These are phyloP conservation scores for Petrophora chlorosata DNA, from an alignment of 2,888 invertebrate genomes.

Conservation along the genomic window DNA sequence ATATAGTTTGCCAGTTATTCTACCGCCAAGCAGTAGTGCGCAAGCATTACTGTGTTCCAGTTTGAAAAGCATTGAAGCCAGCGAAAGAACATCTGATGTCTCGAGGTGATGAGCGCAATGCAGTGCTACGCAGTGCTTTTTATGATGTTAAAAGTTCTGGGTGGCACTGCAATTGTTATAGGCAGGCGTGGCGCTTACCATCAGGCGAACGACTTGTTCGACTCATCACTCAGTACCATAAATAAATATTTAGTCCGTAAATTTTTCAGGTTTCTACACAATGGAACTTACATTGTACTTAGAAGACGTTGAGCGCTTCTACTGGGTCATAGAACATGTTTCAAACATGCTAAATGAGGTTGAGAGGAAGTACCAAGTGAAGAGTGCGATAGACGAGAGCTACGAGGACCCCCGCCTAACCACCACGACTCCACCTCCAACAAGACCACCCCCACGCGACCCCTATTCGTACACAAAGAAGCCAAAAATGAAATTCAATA, in stretches of 20 bases:
- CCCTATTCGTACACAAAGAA: too few species aligned
- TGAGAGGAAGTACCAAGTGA: slow-evolving; percentile 34
- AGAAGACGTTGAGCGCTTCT: neutral
- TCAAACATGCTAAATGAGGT: slow-evolving; percentile 51
- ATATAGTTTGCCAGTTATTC: too few species aligned
- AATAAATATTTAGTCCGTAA: too few species aligned
- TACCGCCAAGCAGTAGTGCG: too few species aligned
- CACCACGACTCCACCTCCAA: neutral
- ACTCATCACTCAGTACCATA: too few species aligned
- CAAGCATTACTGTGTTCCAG: too few species aligned
- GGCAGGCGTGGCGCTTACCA: too few species aligned
- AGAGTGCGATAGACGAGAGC: neutral
- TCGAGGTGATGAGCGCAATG: neutral
- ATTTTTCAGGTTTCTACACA: neutral
- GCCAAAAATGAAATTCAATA: too few species aligned
- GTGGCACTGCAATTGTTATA: too few species aligned
- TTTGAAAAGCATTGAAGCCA: too few species aligned
- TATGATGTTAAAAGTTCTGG: neutral
- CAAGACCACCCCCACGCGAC: neutral
- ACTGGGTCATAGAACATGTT: slow-evolving; percentile 41
- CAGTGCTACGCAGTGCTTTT: neutral
- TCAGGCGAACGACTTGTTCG: too few species aligned
- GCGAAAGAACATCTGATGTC: neutral
- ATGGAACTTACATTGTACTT: neutral
- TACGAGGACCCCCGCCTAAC: neutral